Conservation (phyloP, 2,113 vertebrate genomes). For the Suncus etruscus region DNA sequence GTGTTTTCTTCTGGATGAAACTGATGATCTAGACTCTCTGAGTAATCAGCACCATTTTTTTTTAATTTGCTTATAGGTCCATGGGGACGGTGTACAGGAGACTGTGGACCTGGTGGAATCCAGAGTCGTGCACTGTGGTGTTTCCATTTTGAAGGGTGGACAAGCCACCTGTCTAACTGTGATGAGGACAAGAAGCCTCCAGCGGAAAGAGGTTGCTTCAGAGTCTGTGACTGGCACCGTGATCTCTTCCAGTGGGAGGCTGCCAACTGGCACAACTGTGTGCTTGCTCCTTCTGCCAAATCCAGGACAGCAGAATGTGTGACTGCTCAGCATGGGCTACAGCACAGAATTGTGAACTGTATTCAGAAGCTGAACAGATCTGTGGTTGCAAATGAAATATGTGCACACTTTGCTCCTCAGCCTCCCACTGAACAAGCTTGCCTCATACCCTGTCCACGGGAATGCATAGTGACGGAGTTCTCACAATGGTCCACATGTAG, state of each 20-base stretch:
- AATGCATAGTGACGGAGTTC: constrained; percentile 95
- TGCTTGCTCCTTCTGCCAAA: constrained; percentile 84
- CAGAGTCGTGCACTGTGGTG: constrained; percentile 95
- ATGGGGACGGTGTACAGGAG: constrained; percentile 95
- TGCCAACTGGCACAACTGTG: constrained; percentile 92
- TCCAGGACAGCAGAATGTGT: constrained; percentile 87
- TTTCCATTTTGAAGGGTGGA: constrained; percentile 95
- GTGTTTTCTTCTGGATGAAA: not conserved
- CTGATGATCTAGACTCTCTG: not conserved
- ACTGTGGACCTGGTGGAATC: constrained; percentile 93
- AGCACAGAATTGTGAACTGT: constrained; percentile 91
- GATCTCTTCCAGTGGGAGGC: constrained; percentile 96
- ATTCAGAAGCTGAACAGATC: constrained; percentile 92
- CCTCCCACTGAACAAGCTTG: constrained; percentile 94
- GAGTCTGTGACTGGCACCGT: constrained; percentile 96
- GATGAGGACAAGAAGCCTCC: constrained; percentile 90
- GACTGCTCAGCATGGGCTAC: constrained; percentile 96
- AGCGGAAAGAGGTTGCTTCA: constrained; percentile 93
- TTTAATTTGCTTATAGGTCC: constrained; percentile 88
- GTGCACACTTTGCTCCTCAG: constrained; percentile 92
- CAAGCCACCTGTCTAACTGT: constrained; percentile 93
- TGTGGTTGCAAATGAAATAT: constrained; percentile 89
- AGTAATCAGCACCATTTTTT: constrained; percentile 47
- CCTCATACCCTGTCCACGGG: constrained; percentile 95
- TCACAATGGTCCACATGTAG: constrained; percentile 93